Evolutionary conservation across 2,888 invertebrate genomes (phyloP).

Genomic region (Alloscopus bannaensis): DNA sequence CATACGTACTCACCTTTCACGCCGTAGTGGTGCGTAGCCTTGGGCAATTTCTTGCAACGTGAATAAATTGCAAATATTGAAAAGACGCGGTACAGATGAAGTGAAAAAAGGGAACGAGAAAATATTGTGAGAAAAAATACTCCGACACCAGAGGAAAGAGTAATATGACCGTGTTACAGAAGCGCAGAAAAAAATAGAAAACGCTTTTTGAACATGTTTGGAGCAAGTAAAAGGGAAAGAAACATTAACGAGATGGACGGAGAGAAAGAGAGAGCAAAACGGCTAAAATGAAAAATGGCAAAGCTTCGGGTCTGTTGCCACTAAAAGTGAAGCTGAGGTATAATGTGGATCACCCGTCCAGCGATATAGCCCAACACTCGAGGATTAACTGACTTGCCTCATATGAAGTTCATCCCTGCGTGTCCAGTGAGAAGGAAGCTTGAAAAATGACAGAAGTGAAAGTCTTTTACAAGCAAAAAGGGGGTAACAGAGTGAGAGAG

Average conservation of each 20-base stretch:
- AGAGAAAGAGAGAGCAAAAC: not conserved
- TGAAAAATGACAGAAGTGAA: slow-evolving; percentile 47
- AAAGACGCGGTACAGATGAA: too few species aligned
- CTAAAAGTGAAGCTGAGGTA: slow-evolving; percentile 4
- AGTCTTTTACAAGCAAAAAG: not conserved
- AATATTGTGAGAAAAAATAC: too few species aligned
- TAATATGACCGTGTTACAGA: too few species aligned
- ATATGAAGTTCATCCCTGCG: slow-evolving; percentile 35
- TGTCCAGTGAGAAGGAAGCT: slow-evolving; percentile 43
- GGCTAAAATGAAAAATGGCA: slow-evolving; percentile 3
- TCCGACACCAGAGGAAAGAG: too few species aligned
- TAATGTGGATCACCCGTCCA: slow-evolving; percentile 13
- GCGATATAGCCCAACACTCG: not conserved
- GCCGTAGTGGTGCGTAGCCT: too few species aligned
- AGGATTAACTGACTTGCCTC: slow-evolving; percentile 12
- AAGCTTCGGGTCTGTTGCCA: slow-evolving; percentile 19
- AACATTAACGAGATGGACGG: too few species aligned
- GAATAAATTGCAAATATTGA: slow-evolving; percentile 9
- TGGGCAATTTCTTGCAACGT: not conserved
- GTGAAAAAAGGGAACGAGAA: too few species aligned
- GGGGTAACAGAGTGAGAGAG: slow-evolving; percentile 2
- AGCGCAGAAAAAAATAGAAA: not conserved
- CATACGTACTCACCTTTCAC: too few species aligned
- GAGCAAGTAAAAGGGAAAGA: too few species aligned
- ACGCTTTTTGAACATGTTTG: too few species aligned